A percentile compares a stretch with the other conserved stretches of the same genome.
These are phyloP conservation scores for Pimpla rufipes DNA, from an alignment of 2,888 invertebrate species.

Conservation along the genomic window DNA sequence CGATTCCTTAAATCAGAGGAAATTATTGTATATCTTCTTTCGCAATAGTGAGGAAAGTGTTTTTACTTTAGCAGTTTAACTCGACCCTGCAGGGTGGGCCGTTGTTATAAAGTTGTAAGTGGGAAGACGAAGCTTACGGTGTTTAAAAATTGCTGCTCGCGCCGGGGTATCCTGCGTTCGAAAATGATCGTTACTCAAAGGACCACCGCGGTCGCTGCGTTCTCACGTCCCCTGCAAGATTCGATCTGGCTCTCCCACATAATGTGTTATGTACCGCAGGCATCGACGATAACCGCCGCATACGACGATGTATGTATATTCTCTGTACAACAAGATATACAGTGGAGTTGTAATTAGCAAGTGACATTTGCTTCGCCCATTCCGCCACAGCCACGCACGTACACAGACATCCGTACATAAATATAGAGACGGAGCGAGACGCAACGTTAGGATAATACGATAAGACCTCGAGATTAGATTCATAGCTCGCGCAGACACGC, in stretches of 20 bases:
- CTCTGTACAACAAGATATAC: conserved; percentile 37
- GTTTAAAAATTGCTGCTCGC: neutral
- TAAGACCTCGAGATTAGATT: conserved; percentile 62
- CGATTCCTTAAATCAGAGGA: too few species aligned
- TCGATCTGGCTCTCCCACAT: conserved; percentile 67
- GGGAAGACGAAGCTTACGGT: neutral
- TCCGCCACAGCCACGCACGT: conserved; percentile 34
- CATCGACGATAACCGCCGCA: conserved; percentile 2
- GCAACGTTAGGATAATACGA: conserved; percentile 55
- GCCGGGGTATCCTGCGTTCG: neutral
- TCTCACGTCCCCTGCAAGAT: conserved; percentile 69
- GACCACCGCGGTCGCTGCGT: conserved; percentile 69
- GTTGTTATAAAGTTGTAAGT: neutral
- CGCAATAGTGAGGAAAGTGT: too few species aligned
- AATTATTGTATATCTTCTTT: too few species aligned
- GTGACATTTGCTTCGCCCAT: conserved; percentile 66
- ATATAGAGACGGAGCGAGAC: conserved; percentile 36
- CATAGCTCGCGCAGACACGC: conserved; percentile 42
- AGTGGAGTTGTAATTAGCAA: conserved; percentile 67
- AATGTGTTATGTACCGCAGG: conserved; percentile 51
- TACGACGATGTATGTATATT: neutral
- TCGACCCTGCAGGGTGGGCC: neutral
- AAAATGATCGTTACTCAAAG: conserved; percentile 58
- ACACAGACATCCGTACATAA: conserved; percentile 41
- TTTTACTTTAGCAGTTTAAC: too few species aligned